Evolutionary conservation across 2,888 invertebrate genomes (phyloP), one percentile per base, ranked within the genome.

Genomic region (Tetrapedia diversipes): DNA sequence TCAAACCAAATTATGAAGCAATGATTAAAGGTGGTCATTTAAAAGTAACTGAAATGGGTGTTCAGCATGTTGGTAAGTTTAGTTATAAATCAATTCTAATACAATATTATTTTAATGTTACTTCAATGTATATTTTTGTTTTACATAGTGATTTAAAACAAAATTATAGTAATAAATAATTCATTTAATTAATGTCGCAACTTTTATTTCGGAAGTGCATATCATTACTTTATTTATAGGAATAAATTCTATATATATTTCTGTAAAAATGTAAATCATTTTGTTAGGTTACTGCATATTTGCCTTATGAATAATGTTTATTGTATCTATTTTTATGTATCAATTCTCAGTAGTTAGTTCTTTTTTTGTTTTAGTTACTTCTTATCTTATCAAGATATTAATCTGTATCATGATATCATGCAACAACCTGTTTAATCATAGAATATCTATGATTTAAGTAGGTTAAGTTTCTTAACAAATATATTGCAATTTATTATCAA

Each of bases 1-100:
- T 98, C 77, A 96, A 96, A 90, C 98, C 98, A 0, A 97, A 97
- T 91, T 97, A 97, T 89, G 97, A 97, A 87, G 96, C 96, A 1
- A 96, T 97, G 97, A 96, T 97, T 79, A 96, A 95, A 91, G 95
- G 96, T 73, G 97, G 97, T 0, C 95, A 95, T 80, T 92, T 97
- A 11, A 95, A 96, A 91, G 94, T 97, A 66, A 96, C 97, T 0
- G 97, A 97, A 89, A 96, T 96, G 94, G 96, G 97, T 4, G 94
- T 96, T 72, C 96, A 96, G 86, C 96, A 96, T 89, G 94, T 91
- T 70, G 90, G 91, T 91, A 79, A 79, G 96, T 95, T 16, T 56
- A 37, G 24, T 59, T 57, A 24, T n/a, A 6, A 27, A 53, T 43
- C 34, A 27, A 11, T 32, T 70, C 1, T 39, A n/a, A 27, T 22